Evolutionary conservation across 2,797 vertebrate species (phyloP).

Genomic region (Ciconia nigra): DNA sequence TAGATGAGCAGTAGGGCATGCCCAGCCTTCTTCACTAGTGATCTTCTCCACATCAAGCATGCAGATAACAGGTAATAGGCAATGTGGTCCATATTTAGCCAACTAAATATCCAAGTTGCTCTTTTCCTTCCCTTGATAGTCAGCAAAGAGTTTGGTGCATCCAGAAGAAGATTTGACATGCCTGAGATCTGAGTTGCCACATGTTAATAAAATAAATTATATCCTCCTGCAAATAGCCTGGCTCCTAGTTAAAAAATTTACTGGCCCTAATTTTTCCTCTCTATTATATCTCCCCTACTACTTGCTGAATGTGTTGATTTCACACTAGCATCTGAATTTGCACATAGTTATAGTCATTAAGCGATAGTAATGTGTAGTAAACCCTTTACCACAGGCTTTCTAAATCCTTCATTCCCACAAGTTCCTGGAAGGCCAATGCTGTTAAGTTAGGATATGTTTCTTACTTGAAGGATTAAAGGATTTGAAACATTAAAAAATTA

Average conservation of each 20-base stretch:
- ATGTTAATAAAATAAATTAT: background rate
- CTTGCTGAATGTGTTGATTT: conserved; percentile 13
- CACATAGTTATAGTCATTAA: background rate
- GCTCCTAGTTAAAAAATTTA: background rate
- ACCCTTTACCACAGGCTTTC: conserved; percentile 1
- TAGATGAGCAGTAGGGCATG: background rate
- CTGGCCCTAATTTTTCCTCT: background rate
- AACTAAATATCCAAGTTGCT: background rate
- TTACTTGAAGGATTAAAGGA: conserved; percentile 29
- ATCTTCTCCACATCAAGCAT: background rate
- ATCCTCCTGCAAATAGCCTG: background rate
- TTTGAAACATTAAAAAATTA: background rate
- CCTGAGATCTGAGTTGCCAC: background rate
- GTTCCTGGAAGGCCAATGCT: background rate
- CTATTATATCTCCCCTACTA: background rate
- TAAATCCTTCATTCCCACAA: conserved; percentile 6
- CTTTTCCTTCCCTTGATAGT: background rate
- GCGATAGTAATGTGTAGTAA: background rate
- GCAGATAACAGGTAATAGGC: background rate
- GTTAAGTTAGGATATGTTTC: background rate
- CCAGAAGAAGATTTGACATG: background rate
- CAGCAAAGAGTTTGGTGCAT: background rate
- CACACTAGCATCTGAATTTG: background rate
- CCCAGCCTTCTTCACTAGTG: background rate
- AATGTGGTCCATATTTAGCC: background rate